phyloP scores from a whole-genome alignment of 2,797 vertebrate genomes.

The Melanotaenia trifasciata region DNA sequence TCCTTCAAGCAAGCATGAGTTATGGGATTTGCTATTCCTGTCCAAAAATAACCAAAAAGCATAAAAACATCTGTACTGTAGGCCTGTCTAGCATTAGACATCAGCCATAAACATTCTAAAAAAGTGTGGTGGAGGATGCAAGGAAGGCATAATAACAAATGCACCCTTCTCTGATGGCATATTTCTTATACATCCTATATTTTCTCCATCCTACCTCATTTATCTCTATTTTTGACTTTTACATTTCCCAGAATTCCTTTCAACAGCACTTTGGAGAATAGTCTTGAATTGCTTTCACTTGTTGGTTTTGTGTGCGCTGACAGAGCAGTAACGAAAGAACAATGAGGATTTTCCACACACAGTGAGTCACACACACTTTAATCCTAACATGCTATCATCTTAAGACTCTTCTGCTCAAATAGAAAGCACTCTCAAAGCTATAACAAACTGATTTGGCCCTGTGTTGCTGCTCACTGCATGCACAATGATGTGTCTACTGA shows the following conservation, averaged over 20 bases:
- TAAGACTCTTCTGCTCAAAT: slow-evolving; percentile 3
- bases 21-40: slow-evolving; percentile 48
- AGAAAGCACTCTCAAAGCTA: background rate
- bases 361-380: slow-evolving; percentile 18
- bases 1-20: slow-evolving; percentile 48
- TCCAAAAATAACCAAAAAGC: slow-evolving; percentile 66
- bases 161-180: background rate
- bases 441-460: background rate
- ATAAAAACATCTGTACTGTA: slow-evolving; percentile 55
- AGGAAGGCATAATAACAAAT: background rate
- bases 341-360: slow-evolving; percentile 1
- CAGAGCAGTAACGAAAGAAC: slow-evolving; percentile 18
- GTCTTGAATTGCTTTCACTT: slow-evolving; percentile 1
- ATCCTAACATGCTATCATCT: slow-evolving; percentile 11
- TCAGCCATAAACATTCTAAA: background rate
- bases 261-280: background rate
- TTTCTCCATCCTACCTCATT: background rate
- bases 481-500: background rate
- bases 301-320: slow-evolving; percentile 18
- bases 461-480: background rate
- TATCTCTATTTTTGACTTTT: background rate
- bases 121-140: background rate
- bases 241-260: slow-evolving; percentile 28
- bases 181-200: background rate
- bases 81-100: slow-evolving; percentile 18